Evolutionary conservation across 2,888 invertebrate species (phyloP).

Genomic region (Halictus quadricinctus): DNA sequence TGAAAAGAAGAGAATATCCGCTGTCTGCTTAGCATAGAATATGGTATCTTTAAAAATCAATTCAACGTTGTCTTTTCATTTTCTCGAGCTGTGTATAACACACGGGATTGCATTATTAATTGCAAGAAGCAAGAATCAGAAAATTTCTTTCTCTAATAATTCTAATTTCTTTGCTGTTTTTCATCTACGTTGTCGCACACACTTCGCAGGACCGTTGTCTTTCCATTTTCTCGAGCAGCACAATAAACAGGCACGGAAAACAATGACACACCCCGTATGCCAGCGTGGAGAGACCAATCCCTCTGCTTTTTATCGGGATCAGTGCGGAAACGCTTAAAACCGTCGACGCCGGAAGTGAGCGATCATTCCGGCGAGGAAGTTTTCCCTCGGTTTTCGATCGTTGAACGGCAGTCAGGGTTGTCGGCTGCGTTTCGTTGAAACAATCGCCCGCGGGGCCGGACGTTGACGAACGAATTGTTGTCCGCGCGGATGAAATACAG

Average conservation of each 20-base stretch:
- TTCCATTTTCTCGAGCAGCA: background rate
- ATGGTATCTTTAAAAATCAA: background rate
- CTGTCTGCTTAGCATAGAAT: no score
- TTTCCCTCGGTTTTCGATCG: background rate
- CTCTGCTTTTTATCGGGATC: background rate
- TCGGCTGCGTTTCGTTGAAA: background rate
- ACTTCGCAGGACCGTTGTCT: background rate
- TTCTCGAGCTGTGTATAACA: no score
- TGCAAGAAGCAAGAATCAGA: no score
- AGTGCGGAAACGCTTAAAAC: background rate
- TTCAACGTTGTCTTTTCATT: background rate
- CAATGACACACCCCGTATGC: background rate
- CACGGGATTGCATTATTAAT: no score
- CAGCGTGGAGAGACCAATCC: background rate
- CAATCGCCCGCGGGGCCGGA: background rate
- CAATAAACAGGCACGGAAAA: background rate
- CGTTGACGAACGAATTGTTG: conserved; percentile 12
- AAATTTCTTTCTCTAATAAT: no score
- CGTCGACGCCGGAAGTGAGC: background rate
- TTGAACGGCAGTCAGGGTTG: background rate
- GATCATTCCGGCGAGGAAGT: conserved; percentile 1
- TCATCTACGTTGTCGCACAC: no score
- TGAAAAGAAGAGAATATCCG: background rate
- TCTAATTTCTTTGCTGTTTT: no score
- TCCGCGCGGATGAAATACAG: background rate